Conservation (phyloP, 2,888 invertebrate genomes). For the Lithophane leautieri region DNA sequence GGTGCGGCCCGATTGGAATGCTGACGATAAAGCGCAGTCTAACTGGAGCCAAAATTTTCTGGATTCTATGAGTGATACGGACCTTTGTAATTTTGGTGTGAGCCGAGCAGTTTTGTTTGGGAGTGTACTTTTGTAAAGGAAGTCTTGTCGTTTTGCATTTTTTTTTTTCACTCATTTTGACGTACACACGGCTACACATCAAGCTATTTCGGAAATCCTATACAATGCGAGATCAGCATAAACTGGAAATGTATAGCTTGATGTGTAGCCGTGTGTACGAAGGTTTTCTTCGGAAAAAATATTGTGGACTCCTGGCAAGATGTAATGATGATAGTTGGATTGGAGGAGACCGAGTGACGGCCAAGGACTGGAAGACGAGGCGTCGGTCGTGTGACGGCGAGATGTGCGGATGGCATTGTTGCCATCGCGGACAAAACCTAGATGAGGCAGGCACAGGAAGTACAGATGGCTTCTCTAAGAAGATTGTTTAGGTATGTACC, state of each 20-base stretch:
- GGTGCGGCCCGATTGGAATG: constrained; percentile 77
- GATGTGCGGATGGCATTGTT: not conserved
- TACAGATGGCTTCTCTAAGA: too few species aligned
- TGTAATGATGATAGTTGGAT: not conserved
- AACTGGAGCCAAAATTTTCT: constrained; percentile 53
- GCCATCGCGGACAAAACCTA: not conserved
- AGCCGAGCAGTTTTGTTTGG: constrained; percentile 13
- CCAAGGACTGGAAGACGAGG: not conserved
- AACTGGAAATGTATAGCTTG: too few species aligned
- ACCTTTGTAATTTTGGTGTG: constrained; percentile 36
- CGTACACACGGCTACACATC: too few species aligned
- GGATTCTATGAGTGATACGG: constrained; percentile 21
- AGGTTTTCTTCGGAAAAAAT: not conserved
- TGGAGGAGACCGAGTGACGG: not conserved
- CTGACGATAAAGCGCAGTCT: constrained; percentile 68
- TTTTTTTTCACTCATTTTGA: not conserved
- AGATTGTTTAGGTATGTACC: too few species aligned
- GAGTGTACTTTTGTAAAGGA: not conserved
- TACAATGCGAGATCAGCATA: too few species aligned
- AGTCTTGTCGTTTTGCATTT: not conserved
- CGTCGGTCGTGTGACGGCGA: not conserved
- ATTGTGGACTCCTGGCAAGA: not conserved
- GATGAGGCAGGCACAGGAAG: not conserved
- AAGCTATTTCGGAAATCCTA: too few species aligned
- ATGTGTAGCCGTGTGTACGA: too few species aligned